Evolutionary conservation across 1,140 invertebrate genomes (phyloP).

Genomic region (Caenorhabditis tropicalis): DNA sequence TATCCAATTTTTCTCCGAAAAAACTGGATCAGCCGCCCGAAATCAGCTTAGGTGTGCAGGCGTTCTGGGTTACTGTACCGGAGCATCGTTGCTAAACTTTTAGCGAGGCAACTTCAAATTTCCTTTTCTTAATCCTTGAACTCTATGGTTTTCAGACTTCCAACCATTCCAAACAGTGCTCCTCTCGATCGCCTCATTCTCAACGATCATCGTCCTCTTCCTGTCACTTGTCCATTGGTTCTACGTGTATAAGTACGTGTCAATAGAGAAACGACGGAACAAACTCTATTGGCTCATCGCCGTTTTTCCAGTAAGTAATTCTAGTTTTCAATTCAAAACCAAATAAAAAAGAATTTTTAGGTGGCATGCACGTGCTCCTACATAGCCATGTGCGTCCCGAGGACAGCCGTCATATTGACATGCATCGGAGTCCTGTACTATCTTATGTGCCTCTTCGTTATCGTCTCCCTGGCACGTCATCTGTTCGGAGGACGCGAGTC

Average conservation of each 20-base stretch:
- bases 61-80: not conserved
- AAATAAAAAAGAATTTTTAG: too few species aligned
- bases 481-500: slow-evolving; percentile 53
- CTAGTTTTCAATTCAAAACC: too few species aligned
- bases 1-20: too few species aligned
- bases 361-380: slow-evolving; percentile 43
- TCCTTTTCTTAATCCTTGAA: not conserved
- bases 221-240: slow-evolving; percentile 48
- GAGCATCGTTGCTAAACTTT: not conserved
- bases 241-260: slow-evolving; percentile 52
- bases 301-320: slow-evolving; percentile 51
- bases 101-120: not conserved
- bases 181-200: slow-evolving; percentile 36
- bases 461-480: slow-evolving; percentile 58
- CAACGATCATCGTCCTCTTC: slow-evolving; percentile 20
- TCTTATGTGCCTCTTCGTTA: slow-evolving; percentile 58
- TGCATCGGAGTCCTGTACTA: slow-evolving; percentile 57
- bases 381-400: slow-evolving; percentile 47
- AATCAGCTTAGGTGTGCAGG: too few species aligned
- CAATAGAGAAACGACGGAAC: slow-evolving; percentile 57
- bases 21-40: too few species aligned
- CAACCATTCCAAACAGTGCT: slow-evolving; percentile 51
- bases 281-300: slow-evolving; percentile 58
- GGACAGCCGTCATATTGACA: slow-evolving; percentile 48
- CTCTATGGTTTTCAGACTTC: slow-evolving; percentile 34